Conservation (phyloP, 2,797 vertebrate species). For the Gastrophryne carolinensis region DNA sequence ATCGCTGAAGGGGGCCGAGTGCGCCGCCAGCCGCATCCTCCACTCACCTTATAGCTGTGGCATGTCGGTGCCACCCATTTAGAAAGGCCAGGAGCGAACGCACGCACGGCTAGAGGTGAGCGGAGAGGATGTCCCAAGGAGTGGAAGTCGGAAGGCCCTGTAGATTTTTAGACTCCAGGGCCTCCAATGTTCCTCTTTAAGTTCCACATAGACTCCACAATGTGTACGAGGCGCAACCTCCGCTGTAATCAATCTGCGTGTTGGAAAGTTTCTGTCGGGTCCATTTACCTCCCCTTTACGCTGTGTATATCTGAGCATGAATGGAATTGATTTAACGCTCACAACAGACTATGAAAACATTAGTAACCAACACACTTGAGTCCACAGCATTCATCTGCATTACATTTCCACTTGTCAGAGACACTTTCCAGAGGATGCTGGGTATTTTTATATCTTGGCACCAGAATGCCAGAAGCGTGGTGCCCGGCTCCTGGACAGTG, state of each 20-base stretch:
- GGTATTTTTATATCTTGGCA: background rate
- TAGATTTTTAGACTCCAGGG: no score
- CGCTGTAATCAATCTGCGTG: constrained; percentile 15
- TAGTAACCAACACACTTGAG: background rate
- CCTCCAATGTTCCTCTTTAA: no score
- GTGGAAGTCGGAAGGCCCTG: no score
- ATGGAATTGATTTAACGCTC: background rate
- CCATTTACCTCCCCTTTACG: constrained; percentile 10
- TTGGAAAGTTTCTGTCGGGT: constrained; percentile 4
- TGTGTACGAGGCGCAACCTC: background rate
- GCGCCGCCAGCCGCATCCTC: no score
- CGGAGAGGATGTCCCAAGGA: no score
- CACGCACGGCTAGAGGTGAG: no score
- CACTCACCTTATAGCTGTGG: no score
- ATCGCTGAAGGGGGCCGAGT: no score
- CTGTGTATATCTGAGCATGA: background rate
- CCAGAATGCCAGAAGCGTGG: background rate
- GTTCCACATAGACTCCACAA: no score
- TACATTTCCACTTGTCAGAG: background rate
- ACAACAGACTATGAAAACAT: background rate
- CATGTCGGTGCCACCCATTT: no score
- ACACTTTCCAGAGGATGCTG: background rate
- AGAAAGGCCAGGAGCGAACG: no score
- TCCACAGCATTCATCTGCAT: background rate
- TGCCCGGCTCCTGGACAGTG: no score